Conservation (phyloP, 2,888 invertebrate genomes). For the Epinotia bilunana region DNA sequence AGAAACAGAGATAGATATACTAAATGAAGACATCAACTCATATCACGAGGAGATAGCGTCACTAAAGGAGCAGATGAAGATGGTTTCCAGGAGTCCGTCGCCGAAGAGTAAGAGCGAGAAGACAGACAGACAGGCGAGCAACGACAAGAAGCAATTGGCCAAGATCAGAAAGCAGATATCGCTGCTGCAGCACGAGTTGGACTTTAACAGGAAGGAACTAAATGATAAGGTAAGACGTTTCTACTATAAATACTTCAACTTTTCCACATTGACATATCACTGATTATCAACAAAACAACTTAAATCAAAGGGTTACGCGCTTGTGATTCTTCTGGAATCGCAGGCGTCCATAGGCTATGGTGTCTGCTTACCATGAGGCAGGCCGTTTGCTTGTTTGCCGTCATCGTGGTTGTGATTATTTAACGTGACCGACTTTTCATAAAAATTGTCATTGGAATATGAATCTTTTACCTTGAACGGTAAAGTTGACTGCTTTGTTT, state of each 20-base stretch:
- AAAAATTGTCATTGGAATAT: too few relatives aligned
- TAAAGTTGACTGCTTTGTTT: too few relatives aligned
- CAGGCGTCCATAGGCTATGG: too few relatives aligned
- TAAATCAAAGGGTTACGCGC: too few relatives aligned
- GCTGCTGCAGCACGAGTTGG: slow-evolving; percentile 75
- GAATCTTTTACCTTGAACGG: too few relatives aligned
- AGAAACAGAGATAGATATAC: slow-evolving; percentile 82
- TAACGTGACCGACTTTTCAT: too few relatives aligned
- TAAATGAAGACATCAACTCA: slow-evolving; percentile 78
- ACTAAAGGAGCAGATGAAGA: slow-evolving; percentile 76
- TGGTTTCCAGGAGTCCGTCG: slow-evolving; percentile 83
- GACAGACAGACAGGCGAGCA: slow-evolving; percentile 76
- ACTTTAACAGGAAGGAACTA: slow-evolving; percentile 78
- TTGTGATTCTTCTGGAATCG: too few relatives aligned
- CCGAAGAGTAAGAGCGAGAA: slow-evolving; percentile 82
- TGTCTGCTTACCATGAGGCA: too few relatives aligned
- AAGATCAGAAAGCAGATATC: slow-evolving; percentile 79
- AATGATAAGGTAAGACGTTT: slow-evolving; percentile 72
- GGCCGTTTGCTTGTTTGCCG: too few relatives aligned
- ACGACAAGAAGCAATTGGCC: slow-evolving; percentile 84
- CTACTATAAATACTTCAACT: background rate
- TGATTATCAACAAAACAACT: too few relatives aligned
- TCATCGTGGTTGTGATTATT: too few relatives aligned
- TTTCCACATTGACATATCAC: too few relatives aligned
- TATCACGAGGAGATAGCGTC: slow-evolving; percentile 81